Conservation (phyloP, 2,113 vertebrate species). For the Chauna torquata region DNA sequence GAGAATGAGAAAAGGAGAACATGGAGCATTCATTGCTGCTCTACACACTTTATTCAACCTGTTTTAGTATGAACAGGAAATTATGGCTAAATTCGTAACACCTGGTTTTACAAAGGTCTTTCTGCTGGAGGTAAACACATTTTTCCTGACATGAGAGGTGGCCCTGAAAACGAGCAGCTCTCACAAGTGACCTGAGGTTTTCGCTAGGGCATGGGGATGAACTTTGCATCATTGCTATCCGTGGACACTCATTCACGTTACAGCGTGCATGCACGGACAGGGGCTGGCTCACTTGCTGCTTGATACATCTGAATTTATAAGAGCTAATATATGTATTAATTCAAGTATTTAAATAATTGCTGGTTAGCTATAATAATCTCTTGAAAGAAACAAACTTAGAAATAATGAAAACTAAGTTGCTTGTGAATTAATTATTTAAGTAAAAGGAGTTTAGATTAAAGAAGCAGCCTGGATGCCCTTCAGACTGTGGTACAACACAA, state of each 20-base stretch:
- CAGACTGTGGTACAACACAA: not conserved
- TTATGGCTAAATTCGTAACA: not conserved
- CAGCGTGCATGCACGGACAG: fast-evolving
- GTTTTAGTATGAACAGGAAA: not conserved
- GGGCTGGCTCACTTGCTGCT: not conserved
- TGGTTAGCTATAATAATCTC: not conserved
- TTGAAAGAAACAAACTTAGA: not conserved
- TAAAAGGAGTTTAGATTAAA: conserved; percentile 2
- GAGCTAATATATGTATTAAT: not conserved
- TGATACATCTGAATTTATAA: not conserved
- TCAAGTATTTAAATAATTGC: not conserved
- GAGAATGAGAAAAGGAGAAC: not conserved
- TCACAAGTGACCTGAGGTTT: not conserved
- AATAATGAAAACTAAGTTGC: not conserved
- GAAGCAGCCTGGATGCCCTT: not conserved
- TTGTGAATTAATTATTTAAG: not conserved
- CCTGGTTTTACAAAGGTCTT: not conserved
- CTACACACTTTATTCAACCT: not conserved
- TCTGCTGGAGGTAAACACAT: not conserved
- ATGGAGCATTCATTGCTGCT: not conserved
- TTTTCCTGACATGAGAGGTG: not conserved
- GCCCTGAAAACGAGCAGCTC: not conserved
- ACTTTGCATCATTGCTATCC: not conserved
- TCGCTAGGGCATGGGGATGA: not conserved
- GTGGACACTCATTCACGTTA: fast-evolving